Percentiles rank a stretch among this genome's conserved stretches.
These are phyloP conservation scores for Tapera naevia DNA, from an alignment of 2,797 vertebrate species.

Conservation along the genomic window DNA sequence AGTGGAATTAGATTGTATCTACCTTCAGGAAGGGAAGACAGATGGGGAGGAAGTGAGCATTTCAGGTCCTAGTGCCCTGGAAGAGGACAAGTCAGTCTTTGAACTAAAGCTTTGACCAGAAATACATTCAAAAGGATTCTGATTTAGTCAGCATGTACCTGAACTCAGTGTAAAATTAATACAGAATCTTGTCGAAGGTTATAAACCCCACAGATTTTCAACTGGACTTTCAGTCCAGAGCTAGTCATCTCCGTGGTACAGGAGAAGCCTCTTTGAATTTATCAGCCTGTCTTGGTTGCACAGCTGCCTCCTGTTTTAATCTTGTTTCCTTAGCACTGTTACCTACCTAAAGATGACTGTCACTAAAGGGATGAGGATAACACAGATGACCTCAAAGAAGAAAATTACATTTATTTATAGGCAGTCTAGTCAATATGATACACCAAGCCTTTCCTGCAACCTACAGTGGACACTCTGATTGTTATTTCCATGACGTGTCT, in stretches of 20 bases:
- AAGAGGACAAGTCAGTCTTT: neutral
- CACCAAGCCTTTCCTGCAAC: neutral
- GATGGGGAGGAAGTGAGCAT: neutral
- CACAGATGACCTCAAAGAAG: neutral
- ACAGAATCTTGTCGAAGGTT: neutral
- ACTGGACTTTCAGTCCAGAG: neutral
- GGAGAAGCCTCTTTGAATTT: neutral
- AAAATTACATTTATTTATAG: neutral
- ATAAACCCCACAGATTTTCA: neutral
- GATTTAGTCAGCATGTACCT: neutral
- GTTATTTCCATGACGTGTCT: neutral
- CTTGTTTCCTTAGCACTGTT: neutral
- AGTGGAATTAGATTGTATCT: neutral
- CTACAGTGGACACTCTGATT: neutral
- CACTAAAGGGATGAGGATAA: neutral
- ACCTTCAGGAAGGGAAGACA: neutral
- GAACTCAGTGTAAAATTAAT: neutral
- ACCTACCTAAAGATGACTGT: neutral
- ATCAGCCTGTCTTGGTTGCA: neutral
- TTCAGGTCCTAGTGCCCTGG: neutral
- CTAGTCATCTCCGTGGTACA: neutral
- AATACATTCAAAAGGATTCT: neutral
- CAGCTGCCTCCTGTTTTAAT: neutral
- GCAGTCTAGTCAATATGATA: neutral
- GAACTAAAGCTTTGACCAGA: neutral